Conservation (phyloP, 2,888 invertebrate genomes). For the Drosophila incognita region DNA sequence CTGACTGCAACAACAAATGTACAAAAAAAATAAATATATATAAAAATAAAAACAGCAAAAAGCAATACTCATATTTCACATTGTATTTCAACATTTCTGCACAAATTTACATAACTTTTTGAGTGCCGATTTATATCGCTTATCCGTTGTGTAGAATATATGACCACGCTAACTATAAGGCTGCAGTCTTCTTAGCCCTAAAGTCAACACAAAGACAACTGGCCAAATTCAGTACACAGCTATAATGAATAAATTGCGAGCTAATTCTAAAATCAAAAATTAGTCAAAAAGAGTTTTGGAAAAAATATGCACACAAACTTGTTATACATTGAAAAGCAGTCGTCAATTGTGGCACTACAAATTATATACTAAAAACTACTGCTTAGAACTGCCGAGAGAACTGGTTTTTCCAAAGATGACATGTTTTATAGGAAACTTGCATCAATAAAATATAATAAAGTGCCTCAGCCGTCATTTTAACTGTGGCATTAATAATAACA, state of each 20-base stretch:
- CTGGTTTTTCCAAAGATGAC: background rate
- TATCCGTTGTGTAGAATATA: background rate
- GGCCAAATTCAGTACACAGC: background rate
- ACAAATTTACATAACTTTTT: background rate
- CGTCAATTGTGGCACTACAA: background rate
- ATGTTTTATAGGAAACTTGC: background rate
- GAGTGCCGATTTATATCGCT: background rate
- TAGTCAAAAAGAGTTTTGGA: background rate
- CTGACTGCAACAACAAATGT: conserved; percentile 70
- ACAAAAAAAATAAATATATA: conserved; percentile 14
- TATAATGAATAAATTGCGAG: background rate
- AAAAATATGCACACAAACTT: background rate
- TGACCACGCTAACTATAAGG: too few relatives aligned
- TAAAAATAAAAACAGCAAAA: conserved; percentile 24
- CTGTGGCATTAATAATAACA: background rate
- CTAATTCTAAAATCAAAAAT: background rate
- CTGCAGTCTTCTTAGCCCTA: background rate
- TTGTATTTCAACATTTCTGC: conserved; percentile 34
- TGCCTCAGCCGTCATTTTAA: background rate
- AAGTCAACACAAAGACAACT: background rate
- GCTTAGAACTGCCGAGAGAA: background rate
- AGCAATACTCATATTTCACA: conserved; percentile 39
- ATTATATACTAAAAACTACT: too few relatives aligned
- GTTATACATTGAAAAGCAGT: too few relatives aligned
- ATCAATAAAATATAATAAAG: background rate